Evolutionary conservation across 2,888 invertebrate genomes (phyloP), one percentile per base, ranked within the genome.

Genomic region (Mellilla xanthometata): DNA sequence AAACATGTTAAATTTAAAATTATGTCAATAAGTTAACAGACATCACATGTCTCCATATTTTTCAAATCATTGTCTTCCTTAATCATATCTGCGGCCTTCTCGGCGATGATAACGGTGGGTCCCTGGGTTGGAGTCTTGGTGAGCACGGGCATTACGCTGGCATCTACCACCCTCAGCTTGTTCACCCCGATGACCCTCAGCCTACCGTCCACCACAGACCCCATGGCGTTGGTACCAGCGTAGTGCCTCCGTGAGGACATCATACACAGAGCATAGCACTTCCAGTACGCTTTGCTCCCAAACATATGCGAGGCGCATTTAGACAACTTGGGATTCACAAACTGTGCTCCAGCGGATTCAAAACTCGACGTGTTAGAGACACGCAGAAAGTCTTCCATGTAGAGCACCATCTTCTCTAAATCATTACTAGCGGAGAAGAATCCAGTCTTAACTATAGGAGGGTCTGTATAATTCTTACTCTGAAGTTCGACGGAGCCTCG

Each of bases 191-290:
- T 38, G 0, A 72, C 72, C 1, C 40, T 45, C 1, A 95, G 71
- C 24, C 92, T 72, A 0, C 91, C 87, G 71, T 93, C 93, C 0
- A 95, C 93, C 0, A 95, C 95, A 0, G 93, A 90, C 0, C 94
- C 95, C 95, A 95, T 94, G 64, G 94, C 93, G 39, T 92, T 92
- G 0, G 95, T 94, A 0, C 94, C 92, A 0, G 90, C 81, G 0
- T 93, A 94, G 68, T 94, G 94, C 58, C 93, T 94, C 32, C 93
- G 91, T 0, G 93, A 94, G 22, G 91, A 88, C 0, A 68, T 93
- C 93, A 60, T 52, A 29, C 54, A 54, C 10, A 41, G 28, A 9
- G 49, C 39, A 10, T 54, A 61, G 32, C 72, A 75, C 1, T 41
- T 36, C 66, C 65, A 69, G 30, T 63, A 72, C 8, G 61, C 62